Conservation (phyloP, 2,888 invertebrate species). For the Agonopterix arenella region DNA sequence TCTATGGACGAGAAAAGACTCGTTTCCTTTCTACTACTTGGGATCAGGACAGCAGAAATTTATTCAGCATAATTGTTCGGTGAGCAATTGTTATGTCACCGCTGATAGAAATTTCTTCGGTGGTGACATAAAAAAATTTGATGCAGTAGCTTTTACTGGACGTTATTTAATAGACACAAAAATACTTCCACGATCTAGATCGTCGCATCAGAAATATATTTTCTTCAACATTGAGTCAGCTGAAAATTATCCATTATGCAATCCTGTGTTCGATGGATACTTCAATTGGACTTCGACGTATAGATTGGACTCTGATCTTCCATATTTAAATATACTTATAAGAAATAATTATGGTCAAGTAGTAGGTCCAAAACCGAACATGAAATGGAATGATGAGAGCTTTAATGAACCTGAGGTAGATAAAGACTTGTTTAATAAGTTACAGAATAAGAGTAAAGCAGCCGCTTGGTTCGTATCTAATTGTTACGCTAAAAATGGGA, state of each 20-base stretch:
- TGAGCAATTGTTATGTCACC: conserved; percentile 53
- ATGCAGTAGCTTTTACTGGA: conserved; percentile 58
- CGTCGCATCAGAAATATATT: conserved; percentile 52
- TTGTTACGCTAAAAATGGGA: conserved; percentile 41
- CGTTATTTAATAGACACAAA: conserved; percentile 26
- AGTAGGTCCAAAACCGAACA: conserved; percentile 45
- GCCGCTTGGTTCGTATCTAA: conserved; percentile 66
- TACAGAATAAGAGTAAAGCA: conserved; percentile 48
- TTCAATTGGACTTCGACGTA: conserved; percentile 69
- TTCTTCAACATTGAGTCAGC: conserved; percentile 60
- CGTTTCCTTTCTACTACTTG: conserved; percentile 43
- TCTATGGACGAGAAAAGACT: conserved; percentile 44
- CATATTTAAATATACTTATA: conserved; percentile 45
- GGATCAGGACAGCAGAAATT: conserved; percentile 46
- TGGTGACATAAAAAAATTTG: conserved; percentile 40
- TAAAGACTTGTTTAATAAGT: conserved; percentile 24
- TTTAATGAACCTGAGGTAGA: conserved; percentile 19
- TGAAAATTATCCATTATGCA: conserved; percentile 52
- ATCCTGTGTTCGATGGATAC: conserved; percentile 39
- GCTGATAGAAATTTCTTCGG: conserved; percentile 33
- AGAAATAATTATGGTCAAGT: conserved; percentile 33
- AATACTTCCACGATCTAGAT: conserved; percentile 33
- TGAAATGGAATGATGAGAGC: conserved; percentile 33
- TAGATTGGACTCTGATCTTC: conserved; percentile 56
- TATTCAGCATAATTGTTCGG: conserved; percentile 48